These are phyloP conservation scores for Eristalinus aeneus DNA, from an alignment of 2,888 invertebrate species.

Conservation along the genomic window DNA sequence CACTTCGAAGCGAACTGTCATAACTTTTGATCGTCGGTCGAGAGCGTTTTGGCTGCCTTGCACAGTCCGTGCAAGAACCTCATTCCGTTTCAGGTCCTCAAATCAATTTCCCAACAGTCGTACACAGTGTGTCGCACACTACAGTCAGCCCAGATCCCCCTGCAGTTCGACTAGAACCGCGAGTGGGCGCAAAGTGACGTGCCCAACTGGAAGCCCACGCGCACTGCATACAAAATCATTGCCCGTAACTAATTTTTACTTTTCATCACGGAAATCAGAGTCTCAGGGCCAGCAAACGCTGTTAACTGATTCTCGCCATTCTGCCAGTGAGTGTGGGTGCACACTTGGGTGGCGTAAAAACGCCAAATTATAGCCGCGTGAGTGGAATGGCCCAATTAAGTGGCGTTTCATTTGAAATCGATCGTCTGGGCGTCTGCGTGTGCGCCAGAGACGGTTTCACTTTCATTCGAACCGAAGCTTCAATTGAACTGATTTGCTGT, in stretches of 20 bases:
- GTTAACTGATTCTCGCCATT: constrained; percentile 27
- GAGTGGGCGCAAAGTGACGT: background rate
- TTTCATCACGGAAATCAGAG: constrained; percentile 60
- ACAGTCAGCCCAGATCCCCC: background rate
- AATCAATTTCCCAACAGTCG: background rate
- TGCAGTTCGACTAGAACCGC: background rate
- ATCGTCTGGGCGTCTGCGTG: background rate
- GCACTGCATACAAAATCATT: background rate
- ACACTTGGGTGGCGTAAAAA: constrained; percentile 32
- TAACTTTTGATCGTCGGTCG: background rate
- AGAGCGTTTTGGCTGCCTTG: background rate
- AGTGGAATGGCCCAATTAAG: constrained; percentile 61
- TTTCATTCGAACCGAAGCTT: constrained; percentile 18
- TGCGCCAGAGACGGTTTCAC: constrained; percentile 21
- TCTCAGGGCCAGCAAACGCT: constrained; percentile 44
- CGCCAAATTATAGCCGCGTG: constrained; percentile 32
- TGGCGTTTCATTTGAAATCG: constrained; percentile 47
- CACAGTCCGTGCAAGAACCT: background rate
- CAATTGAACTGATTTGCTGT: background rate
- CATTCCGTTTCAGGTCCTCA: too few species aligned
- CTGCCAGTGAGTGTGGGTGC: background rate
- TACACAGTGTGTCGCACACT: background rate
- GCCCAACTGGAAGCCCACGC: constrained; percentile 8
- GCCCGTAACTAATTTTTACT: constrained; percentile 33
- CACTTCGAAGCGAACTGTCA: background rate